A percentile compares a stretch with the other conserved stretches of the same genome.
phyloP scores from a whole-genome alignment of 2,888 invertebrate species.

The Tetragonula carbonaria region DNA sequence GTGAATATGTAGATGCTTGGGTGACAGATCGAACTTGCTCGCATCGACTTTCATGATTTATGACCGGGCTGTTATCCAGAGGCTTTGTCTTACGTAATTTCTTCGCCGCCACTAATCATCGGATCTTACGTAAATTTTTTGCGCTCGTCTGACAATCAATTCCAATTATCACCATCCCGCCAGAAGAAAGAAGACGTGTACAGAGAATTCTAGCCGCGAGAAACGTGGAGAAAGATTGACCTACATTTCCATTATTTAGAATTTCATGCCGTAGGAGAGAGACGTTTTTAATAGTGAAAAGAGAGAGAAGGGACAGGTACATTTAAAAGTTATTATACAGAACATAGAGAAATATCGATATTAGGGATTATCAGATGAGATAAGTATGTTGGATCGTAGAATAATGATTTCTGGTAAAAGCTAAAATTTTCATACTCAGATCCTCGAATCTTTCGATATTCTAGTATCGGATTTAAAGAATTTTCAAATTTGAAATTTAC shows the following conservation, averaged over 20 bases:
- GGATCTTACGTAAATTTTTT: background rate
- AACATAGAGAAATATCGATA: no score
- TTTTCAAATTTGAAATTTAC: no score
- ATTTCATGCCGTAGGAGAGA: no score
- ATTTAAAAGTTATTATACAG: no score
- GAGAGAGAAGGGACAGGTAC: background rate
- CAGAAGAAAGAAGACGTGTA: background rate
- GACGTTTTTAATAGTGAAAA: background rate
- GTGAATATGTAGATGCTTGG: slow-evolving; percentile 14
- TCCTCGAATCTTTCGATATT: no score
- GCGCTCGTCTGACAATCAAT: background rate
- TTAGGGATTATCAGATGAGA: no score
- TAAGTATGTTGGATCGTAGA: no score
- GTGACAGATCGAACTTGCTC: slow-evolving; percentile 22
- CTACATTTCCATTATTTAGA: background rate
- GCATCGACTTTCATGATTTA: slow-evolving; percentile 22
- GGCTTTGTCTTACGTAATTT: slow-evolving; percentile 10
- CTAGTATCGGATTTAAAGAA: no score
- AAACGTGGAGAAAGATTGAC: background rate
- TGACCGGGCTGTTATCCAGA: background rate
- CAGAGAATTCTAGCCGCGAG: background rate
- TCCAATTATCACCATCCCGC: background rate
- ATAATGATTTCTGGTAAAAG: no score
- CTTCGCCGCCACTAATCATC: background rate
- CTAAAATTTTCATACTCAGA: no score